phyloP scores from a whole-genome alignment of 1,140 invertebrate species.

The Rhopalosiphum padi region DNA sequence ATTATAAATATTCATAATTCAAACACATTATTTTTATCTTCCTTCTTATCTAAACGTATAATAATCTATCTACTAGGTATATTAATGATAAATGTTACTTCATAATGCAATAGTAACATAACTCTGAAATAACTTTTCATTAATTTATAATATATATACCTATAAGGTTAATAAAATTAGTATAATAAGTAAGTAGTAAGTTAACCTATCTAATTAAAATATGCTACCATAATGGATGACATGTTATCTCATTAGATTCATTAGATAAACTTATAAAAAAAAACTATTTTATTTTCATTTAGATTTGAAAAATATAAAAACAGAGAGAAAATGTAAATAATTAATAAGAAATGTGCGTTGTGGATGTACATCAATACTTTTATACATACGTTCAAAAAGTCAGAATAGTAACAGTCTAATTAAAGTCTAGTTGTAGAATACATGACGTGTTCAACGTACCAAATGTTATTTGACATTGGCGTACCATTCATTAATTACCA shows the following conservation, averaged over 20 bases:
- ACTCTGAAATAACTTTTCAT: background rate
- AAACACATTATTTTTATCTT: background rate
- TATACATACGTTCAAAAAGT: background rate
- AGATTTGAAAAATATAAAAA: background rate
- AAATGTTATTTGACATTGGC: background rate
- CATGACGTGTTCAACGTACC: background rate
- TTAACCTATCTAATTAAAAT: background rate
- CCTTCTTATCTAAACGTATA: background rate
- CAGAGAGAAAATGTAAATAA: background rate
- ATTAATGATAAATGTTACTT: background rate
- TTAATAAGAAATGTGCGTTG: background rate
- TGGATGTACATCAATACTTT: background rate
- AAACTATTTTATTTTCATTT: background rate
- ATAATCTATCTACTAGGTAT: background rate
- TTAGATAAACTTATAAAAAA: background rate
- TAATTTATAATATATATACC: background rate
- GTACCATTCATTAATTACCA: background rate
- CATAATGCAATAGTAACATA: background rate
- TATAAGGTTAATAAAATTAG: background rate
- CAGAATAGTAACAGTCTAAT: background rate
- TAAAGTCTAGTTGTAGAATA: background rate
- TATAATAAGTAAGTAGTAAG: background rate
- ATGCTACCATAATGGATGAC: background rate
- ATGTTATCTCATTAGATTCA: background rate
- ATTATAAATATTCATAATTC: background rate